These are phyloP conservation scores for Globia sparganii DNA, from an alignment of 2,888 invertebrate species.

Conservation along the genomic window DNA sequence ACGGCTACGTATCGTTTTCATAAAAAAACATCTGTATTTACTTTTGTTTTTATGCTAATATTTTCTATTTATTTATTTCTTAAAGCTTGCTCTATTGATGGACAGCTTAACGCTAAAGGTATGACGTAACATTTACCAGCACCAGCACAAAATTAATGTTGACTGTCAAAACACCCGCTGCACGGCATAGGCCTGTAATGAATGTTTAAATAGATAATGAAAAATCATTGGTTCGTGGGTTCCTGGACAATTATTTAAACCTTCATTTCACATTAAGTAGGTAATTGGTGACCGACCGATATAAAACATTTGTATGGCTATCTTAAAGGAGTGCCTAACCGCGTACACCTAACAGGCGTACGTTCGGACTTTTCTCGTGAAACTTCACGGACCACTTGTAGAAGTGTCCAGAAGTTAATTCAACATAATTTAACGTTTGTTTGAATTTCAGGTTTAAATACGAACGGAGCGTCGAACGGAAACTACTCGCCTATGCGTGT, in stretches of 20 bases:
- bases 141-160: slow-evolving; percentile 19
- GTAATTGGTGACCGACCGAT: not conserved
- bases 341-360: not conserved
- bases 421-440: not conserved
- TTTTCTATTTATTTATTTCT: slow-evolving; percentile 63
- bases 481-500: slow-evolving; percentile 95
- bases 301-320: not conserved
- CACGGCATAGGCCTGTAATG: slow-evolving; percentile 16
- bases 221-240: not conserved
- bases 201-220: not conserved
- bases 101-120: slow-evolving; percentile 87
- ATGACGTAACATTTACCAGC: slow-evolving; percentile 54
- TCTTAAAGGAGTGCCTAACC: not conserved
- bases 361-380: not conserved
- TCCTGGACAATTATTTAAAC: not conserved
- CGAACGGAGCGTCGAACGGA: slow-evolving; percentile 91
- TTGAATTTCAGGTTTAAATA: slow-evolving; percentile 90
- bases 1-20: not conserved
- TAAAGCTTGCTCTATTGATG: slow-evolving; percentile 89
- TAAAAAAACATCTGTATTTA: not conserved
- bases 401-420: not conserved
- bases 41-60: slow-evolving; percentile 26
- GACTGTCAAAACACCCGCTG: not conserved
- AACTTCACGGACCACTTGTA: not conserved
- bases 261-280: not conserved